Evolutionary conservation across 92 coral and sea anemone species (phyloP), one percentile per base, ranked within the genome.

Genomic region (Montipora capitata): DNA sequence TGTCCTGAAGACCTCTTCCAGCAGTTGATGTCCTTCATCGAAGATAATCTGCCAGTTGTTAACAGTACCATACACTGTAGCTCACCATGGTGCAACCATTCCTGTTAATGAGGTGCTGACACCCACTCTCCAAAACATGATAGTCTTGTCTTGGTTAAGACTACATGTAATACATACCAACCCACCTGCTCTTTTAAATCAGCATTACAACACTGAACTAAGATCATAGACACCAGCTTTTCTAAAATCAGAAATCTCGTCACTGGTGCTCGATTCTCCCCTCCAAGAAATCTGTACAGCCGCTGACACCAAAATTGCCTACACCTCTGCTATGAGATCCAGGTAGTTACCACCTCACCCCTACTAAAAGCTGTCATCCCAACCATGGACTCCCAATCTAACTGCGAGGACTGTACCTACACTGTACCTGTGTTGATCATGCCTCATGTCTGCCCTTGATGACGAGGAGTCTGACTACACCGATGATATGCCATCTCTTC

Each of bases 21-120:
- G 51, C 51, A 8, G 51, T 45, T 45, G 9, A 45, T 45, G 51
- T 45, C 51, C 9, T 45, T 45, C 51, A 45, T 45, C 51, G 51
- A 45, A 45, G 51, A 45, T 45, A 45, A 45, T 45, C 93, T 85
- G 7, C 84, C 85, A n/a, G 56, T 43, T 43, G 68, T 72, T 63
- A 67, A 84, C 44, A 69, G 85, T 72, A 8, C 18, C 62, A 68
- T 27, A 27, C 35, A 27, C 35, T 27, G 35, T 89, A 5, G 67
- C 93, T 7, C 93, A 85, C 78, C 93, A 89, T 42, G 84, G 83
- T 68, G 90, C 67, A 48, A 20, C 48, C 39, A 78, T 89, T 58
- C 52, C 77, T 1, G 64, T 18, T 39, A 86, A 89, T 71, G 93
- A 89, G 35, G 35, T 27, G 80, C 82, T 90, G 72, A 57, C 86